A percentile compares a stretch with the other conserved stretches of the same genome.
Conservation (phyloP, 2,113 vertebrate genomes). For the Megaceryle torquata region DNA sequence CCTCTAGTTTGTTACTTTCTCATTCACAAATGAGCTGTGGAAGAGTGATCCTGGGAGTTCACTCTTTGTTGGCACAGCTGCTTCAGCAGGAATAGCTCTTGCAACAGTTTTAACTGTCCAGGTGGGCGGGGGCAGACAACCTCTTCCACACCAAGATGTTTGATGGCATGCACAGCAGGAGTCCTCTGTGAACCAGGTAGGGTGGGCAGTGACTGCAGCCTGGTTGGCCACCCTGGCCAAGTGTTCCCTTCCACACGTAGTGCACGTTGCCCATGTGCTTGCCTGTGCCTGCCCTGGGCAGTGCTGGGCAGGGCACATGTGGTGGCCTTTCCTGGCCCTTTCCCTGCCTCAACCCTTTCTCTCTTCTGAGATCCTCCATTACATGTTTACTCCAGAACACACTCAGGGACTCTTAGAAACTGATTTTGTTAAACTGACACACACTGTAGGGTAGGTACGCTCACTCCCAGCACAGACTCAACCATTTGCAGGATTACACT, state of each 20-base stretch:
- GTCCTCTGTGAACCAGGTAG: not conserved
- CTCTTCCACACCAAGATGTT: not conserved
- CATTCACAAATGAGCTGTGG: not conserved
- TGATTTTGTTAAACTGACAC: not conserved
- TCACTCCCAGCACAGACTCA: not conserved
- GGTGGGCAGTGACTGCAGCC: not conserved
- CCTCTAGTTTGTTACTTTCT: rapidly evolving
- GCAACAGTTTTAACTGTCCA: not conserved
- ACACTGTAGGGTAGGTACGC: not conserved
- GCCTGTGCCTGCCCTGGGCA: not conserved
- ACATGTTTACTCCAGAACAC: rapidly evolving
- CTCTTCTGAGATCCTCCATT: not conserved
- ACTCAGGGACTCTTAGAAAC: not conserved
- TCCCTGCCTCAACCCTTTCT: not conserved
- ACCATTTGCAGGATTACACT: not conserved
- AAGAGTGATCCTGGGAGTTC: not conserved
- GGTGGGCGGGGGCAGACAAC: not conserved
- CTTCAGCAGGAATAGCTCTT: rapidly evolving
- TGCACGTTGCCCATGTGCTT: rapidly evolving
- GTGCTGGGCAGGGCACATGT: rapidly evolving
- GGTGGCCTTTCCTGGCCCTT: not conserved
- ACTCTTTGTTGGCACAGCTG: not conserved
- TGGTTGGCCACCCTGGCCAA: not conserved
- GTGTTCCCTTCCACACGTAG: not conserved
- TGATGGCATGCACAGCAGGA: rapidly evolving